Conservation (phyloP, 2,888 invertebrate species). For the Agrotis puta region DNA sequence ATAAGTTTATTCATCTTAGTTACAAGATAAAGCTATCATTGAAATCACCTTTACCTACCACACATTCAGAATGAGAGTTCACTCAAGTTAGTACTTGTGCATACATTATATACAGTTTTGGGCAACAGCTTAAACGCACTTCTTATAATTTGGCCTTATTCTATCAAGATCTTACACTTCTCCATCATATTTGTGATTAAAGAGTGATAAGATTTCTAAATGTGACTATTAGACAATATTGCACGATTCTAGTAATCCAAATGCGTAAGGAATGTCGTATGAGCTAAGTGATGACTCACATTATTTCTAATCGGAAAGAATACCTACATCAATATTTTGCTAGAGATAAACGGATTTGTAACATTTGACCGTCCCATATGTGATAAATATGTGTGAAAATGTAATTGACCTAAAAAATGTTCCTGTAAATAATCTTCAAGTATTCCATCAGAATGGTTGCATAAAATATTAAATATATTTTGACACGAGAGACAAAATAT, state of each 20-base stretch:
- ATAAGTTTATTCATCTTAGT: slow-evolving; percentile 75
- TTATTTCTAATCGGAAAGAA: slow-evolving; percentile 24
- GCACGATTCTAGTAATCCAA: slow-evolving; percentile 60
- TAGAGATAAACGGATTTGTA: slow-evolving; percentile 1
- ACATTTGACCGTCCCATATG: slow-evolving; percentile 16
- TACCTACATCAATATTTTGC: slow-evolving; percentile 25
- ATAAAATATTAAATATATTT: slow-evolving; percentile 42
- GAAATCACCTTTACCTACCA: slow-evolving; percentile 72
- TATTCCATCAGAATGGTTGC: slow-evolving; percentile 30
- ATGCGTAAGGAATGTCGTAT: slow-evolving; percentile 62
- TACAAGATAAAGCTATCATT: slow-evolving; percentile 76
- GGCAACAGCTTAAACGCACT: slow-evolving; percentile 50
- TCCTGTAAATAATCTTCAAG: slow-evolving; percentile 27
- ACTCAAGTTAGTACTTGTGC: slow-evolving; percentile 54
- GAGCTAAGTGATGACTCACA: slow-evolving; percentile 40
- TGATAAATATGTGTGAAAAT: slow-evolving; percentile 16
- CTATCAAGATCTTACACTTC: slow-evolving; percentile 50
- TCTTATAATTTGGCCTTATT: slow-evolving; percentile 37
- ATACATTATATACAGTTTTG: slow-evolving; percentile 63
- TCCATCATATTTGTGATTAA: slow-evolving; percentile 34
- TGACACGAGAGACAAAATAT: slow-evolving; percentile 34
- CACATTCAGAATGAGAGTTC: slow-evolving; percentile 58
- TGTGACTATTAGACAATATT: slow-evolving; percentile 60
- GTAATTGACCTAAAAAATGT: slow-evolving; percentile 34
- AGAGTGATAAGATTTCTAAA: slow-evolving; percentile 55